Percentiles rank a stretch among this genome's conserved stretches.
phyloP scores from a whole-genome alignment of 2,113 vertebrate species.

The Channa maculata region DNA sequence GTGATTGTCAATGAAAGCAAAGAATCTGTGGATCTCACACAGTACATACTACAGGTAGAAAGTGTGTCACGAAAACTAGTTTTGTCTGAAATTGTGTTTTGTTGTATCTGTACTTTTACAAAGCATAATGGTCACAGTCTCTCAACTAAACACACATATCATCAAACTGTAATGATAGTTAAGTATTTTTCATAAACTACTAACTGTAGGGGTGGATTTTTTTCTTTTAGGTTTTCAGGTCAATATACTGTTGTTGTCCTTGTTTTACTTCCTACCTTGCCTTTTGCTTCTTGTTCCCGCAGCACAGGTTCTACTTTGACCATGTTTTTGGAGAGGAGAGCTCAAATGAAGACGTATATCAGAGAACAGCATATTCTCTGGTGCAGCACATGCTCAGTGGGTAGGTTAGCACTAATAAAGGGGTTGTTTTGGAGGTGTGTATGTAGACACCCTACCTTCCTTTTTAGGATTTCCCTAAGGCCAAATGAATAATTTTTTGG shows the following conservation, averaged over 20 bases:
- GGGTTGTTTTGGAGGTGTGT: background rate
- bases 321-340: constrained; percentile 91
- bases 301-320: constrained; percentile 96
- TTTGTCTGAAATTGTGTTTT: background rate
- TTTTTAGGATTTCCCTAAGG: background rate
- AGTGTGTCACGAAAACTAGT: background rate
- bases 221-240: background rate
- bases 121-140: background rate
- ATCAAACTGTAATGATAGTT: too few relatives aligned
- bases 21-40: constrained; percentile 91
- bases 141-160: too few relatives aligned
- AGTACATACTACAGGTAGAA: constrained; percentile 89
- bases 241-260: background rate
- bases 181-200: too few relatives aligned
- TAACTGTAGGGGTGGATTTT: too few relatives aligned
- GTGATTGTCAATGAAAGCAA: constrained; percentile 90
- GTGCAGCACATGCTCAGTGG: constrained; percentile 92
- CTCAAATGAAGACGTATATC: constrained; percentile 90
- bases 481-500: background rate
- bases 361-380: constrained; percentile 89
- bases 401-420: constrained; percentile 73
- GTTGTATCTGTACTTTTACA: background rate
- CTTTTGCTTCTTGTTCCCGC: constrained; percentile 67
- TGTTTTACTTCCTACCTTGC: background rate
- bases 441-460: background rate